Base-by-base conservation (phyloP, 2,797 vertebrate genomes). In the Betta splendens region DNA sequence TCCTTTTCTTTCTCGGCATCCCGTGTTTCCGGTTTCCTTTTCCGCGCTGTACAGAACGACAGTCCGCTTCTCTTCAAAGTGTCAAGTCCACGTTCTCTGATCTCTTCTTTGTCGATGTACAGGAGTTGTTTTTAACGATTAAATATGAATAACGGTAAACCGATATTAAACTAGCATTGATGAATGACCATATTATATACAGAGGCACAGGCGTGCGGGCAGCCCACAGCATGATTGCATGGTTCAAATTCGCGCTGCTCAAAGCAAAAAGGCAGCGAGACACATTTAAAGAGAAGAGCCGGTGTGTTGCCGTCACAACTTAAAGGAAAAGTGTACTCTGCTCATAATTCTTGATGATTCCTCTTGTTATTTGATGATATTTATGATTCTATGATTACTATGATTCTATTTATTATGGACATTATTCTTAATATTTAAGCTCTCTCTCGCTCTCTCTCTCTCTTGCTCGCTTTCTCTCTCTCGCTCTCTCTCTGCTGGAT, bases 211-310 rank as follows among this genome's bases (percentile, higher is more conserved):
- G 79, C 81, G 72, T 83, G 81, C 76, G 64, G 89, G 87, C 86
- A 84, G 80, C 88, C 86, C 61, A 73, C 83, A 87, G 92, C 91
- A 92, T 92, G 92, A 91, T 85, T 90, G 92, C 92, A 92, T 93
- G 91, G 90, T 87, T 79, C 48, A 81, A 89, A 86, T 72, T 80
- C 81, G 78, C 47, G 77, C 85, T 83, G 87, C 85, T 84, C 78
- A 59, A 81, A 66, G 73, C 63, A 77, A 85, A 83, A 86, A 64
- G n/a, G 75, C 73, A 82, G 80, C 80, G 52, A 64, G 82, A 86
- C 79, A 80, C 82, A 71, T 79, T 80, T 87, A 66, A 84, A 69
- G 70, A 73, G 80, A 78, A 52, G 66, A 76, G 60, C 51, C 33
- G 48, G 63, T 62, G 78, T 81, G 75, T 88, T 78, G 72, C 78